phyloP scores from a whole-genome alignment of 2,113 vertebrate genomes.

The Phylloscopus trochiloides region DNA sequence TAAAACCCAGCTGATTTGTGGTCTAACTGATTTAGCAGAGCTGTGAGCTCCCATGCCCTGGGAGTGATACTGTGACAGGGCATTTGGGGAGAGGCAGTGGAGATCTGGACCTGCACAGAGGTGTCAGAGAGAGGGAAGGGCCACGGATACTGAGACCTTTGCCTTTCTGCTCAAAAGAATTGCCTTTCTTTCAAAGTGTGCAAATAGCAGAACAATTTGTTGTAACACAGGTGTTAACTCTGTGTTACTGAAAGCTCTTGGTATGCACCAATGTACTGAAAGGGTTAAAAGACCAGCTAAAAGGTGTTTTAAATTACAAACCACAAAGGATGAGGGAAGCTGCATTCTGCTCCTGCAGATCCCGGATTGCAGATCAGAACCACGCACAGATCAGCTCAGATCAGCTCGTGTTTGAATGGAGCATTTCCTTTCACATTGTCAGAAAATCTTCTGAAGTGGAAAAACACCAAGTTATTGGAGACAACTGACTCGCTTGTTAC shows the following conservation, averaged over 20 bases:
- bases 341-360: neutral
- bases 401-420: neutral
- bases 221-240: neutral
- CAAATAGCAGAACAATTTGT: neutral
- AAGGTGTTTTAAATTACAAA: neutral
- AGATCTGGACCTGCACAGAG: neutral
- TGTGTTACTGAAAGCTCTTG: neutral
- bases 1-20: neutral
- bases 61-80: neutral
- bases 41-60: neutral
- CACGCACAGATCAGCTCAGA: neutral
- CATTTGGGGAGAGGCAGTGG: neutral
- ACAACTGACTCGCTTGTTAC: neutral
- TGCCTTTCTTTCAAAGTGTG: neutral
- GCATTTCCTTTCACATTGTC: neutral
- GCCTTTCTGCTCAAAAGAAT: neutral
- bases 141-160: accelerated
- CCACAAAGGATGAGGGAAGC: neutral
- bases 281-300: neutral
- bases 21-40: neutral
- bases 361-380: neutral
- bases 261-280: neutral
- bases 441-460: neutral
- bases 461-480: neutral
- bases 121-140: neutral